A percentile compares a stretch with the other conserved stretches of the same genome.
Evolutionary conservation across 2,797 vertebrate genomes (phyloP).

Genomic region (Astyanax mexicanus): DNA sequence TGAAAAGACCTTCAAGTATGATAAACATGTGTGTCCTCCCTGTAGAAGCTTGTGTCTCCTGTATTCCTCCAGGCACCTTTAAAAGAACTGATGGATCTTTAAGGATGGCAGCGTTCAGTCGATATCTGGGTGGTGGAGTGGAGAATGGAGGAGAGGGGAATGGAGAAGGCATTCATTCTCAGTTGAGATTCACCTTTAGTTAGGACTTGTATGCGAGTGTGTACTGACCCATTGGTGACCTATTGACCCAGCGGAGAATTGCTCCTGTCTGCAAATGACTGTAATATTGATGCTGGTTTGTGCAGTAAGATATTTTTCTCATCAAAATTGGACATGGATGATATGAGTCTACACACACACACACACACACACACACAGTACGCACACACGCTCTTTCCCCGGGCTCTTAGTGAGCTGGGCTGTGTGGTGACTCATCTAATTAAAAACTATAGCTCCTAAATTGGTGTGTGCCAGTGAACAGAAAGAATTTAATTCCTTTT

Average conservation of each 20-base stretch:
- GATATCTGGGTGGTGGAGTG: no score
- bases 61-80: no score
- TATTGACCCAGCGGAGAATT: background rate
- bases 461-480: constrained; percentile 58
- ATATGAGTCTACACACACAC: background rate
- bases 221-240: background rate
- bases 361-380: no score
- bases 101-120: no score
- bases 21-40: no score
- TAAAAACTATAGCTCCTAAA: constrained; percentile 66
- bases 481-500: constrained; percentile 37
- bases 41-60: no score
- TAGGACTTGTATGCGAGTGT: background rate
- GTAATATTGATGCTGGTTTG: background rate
- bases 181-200: no score
- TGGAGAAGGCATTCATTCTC: no score
- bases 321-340: background rate
- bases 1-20: no score
- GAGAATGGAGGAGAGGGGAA: no score
- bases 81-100: no score
- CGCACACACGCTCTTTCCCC: constrained; percentile 15
- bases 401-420: constrained; percentile 17
- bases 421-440: constrained; percentile 60
- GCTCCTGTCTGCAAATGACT: background rate
- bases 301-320: background rate